A percentile compares a stretch with the other conserved stretches of the same genome.
phyloP scores from a whole-genome alignment of 2,797 vertebrate genomes.

The Erithacus rubecula region DNA sequence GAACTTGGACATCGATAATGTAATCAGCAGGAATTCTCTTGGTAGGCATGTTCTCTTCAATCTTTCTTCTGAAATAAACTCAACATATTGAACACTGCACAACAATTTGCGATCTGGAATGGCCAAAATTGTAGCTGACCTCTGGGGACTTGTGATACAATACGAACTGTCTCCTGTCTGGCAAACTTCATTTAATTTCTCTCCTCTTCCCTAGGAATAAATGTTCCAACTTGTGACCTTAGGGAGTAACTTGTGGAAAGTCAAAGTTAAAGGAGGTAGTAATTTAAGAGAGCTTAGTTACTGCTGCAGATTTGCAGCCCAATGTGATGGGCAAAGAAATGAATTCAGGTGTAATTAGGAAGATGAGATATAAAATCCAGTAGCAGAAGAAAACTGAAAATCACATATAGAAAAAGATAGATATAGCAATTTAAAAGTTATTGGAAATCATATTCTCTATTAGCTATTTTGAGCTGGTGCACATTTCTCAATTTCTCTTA shows the following conservation, averaged over 20 bases:
- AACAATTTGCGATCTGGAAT: constrained; percentile 17
- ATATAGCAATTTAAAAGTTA: not conserved
- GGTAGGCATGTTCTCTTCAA: not conserved
- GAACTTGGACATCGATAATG: not conserved
- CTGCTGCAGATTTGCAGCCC: not conserved
- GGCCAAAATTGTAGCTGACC: constrained; percentile 21
- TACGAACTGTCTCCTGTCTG: not conserved
- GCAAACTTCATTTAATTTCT: constrained; percentile 58
- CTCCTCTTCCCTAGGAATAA: not conserved
- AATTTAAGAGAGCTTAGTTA: constrained; percentile 13
- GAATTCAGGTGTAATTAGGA: not conserved
- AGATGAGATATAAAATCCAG: not conserved
- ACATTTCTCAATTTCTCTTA: constrained; percentile 2
- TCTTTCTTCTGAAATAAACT: constrained; percentile 16
- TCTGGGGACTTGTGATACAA: constrained; percentile 2
- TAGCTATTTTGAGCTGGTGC: not conserved
- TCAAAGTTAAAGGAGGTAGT: constrained; percentile 12
- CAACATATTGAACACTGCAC: constrained; percentile 17
- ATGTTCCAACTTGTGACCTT: constrained; percentile 17
- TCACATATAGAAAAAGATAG: not conserved
- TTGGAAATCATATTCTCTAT: not conserved
- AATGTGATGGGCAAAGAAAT: not conserved
- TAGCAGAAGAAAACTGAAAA: not conserved
- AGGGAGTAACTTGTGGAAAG: constrained; percentile 27
- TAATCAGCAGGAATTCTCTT: constrained; percentile 2